Base-by-base conservation (phyloP, 1,140 invertebrate genomes). In the Drosophila triauraria region DNA sequence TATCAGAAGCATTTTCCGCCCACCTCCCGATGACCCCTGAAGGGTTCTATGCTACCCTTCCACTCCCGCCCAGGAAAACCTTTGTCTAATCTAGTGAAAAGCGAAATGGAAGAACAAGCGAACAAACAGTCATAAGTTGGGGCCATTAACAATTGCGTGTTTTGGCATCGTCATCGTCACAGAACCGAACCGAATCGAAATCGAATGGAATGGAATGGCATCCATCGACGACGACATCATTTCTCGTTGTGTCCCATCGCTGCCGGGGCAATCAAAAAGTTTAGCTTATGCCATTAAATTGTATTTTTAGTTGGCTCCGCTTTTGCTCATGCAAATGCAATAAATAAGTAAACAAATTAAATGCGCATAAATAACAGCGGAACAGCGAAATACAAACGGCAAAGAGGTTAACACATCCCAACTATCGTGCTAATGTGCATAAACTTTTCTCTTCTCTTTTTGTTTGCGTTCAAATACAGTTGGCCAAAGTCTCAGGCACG, bases 261-360 rank as follows among this genome's bases (percentile, higher is more conserved):
- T 42, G 50, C 17, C 44, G 67, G 56, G 61, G 68, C 77, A 79
- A 79, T 79, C 77, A 79, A 79, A 79, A 79, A 78, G 76, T 80
- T 79, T 60, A 50, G 68, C 77, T 80, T 79, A 75, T 76, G 59
- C 58, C 78, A 80, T 80, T 70, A 80, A 76, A 80, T 81, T 70
- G 65, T 70, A 59, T 76, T 76, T 81, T 80, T 81, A 80, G 69
- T 75, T 59, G 42, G 48, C 62, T 48, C 69, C 40, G 51, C 65
- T 50, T 48, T 43, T 40, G 65, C 44, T 72, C 67, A 70, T 67
- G 61, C 51, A 75, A 76, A 67, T 65, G 60, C 72, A 76, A 76
- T 76, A 76, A 76, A 76, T 79, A 72, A 64, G 68, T 80, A 80
- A 80, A 80, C 78, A 81, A 80, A 81, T 76, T 61, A 80, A 80